Evolutionary conservation across 2,113 vertebrate genomes (phyloP).

Genomic region (Podarcis raffonei): DNA sequence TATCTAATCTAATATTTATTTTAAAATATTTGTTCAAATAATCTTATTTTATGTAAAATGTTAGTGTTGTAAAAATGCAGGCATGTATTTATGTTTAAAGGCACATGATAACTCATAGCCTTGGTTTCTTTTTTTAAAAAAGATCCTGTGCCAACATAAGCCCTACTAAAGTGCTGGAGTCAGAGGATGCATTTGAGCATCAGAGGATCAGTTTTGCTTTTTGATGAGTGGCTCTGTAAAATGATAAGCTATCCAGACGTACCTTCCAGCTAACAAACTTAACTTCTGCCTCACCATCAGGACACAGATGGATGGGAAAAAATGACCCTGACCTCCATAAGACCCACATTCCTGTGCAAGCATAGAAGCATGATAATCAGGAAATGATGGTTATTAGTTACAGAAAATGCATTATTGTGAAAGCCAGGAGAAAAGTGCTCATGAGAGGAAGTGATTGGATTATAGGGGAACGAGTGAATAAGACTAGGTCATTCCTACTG

Average conservation of each 20-base stretch:
- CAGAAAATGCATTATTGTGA: constrained; percentile 99
- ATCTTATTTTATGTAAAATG: not conserved
- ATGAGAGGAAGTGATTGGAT: constrained; percentile 97
- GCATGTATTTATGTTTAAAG: not conserved
- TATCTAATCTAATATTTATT: not conserved
- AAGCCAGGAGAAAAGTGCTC: constrained; percentile 84
- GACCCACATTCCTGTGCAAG: constrained; percentile 92
- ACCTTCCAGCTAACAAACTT: constrained; percentile 74
- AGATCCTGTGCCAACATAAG: not conserved
- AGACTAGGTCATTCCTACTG: constrained; percentile 80
- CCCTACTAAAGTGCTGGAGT: not conserved
- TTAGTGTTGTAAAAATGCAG: not conserved
- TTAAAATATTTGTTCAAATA: not conserved
- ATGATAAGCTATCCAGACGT: constrained; percentile 92
- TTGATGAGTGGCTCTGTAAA: constrained; percentile 69
- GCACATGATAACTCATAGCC: not conserved
- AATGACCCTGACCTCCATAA: constrained; percentile 85
- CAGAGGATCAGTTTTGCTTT: constrained; percentile 57
- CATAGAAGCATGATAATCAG: constrained; percentile 99
- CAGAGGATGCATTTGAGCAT: not conserved
- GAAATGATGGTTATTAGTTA: constrained; percentile 99
- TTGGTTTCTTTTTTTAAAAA: not conserved
- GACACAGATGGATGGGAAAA: constrained; percentile 83
- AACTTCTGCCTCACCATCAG: constrained; percentile 74
- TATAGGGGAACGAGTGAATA: constrained; percentile 84